A percentile compares a stretch with the other conserved stretches of the same genome.
phyloP scores from a whole-genome alignment of 2,888 invertebrate species.

The Acleris holmiana region DNA sequence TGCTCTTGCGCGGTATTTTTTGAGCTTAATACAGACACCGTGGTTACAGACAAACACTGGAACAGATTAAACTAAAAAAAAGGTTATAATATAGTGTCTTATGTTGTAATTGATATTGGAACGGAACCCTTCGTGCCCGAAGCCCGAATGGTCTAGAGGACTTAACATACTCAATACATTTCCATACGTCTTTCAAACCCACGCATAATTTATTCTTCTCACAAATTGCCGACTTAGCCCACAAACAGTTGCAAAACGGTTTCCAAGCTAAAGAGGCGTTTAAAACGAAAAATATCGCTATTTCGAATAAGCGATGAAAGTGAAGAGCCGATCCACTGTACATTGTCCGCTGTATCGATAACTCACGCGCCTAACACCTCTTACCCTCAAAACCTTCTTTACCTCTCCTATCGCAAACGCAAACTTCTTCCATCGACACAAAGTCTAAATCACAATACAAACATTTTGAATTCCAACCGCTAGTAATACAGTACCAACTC shows the following conservation, averaged over 20 bases:
- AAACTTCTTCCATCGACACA: constrained; percentile 6
- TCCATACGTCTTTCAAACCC: no score
- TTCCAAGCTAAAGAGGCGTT: constrained; percentile 21
- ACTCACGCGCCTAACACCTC: constrained; percentile 49
- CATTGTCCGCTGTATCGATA: constrained; percentile 38
- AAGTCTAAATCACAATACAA: constrained; percentile 3
- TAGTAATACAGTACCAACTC: background rate
- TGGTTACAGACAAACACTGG: no score
- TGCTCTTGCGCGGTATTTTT: no score
- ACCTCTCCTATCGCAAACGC: background rate
- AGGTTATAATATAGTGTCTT: no score
- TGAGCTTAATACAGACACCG: no score
- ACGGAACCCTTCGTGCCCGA: no score
- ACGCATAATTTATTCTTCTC: no score
- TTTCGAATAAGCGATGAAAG: constrained; percentile 34
- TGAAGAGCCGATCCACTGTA: constrained; percentile 17
- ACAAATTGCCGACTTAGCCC: background rate
- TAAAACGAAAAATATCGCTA: constrained; percentile 31
- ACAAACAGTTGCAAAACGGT: background rate
- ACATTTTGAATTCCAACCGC: background rate
- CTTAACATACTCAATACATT: no score
- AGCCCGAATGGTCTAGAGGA: no score
- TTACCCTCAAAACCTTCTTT: constrained; percentile 54
- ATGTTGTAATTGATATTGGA: no score
- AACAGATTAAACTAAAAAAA: no score